These are phyloP conservation scores for Rhinolophus sinicus DNA, from an alignment of 2,113 vertebrate species.

Conservation along the genomic window DNA sequence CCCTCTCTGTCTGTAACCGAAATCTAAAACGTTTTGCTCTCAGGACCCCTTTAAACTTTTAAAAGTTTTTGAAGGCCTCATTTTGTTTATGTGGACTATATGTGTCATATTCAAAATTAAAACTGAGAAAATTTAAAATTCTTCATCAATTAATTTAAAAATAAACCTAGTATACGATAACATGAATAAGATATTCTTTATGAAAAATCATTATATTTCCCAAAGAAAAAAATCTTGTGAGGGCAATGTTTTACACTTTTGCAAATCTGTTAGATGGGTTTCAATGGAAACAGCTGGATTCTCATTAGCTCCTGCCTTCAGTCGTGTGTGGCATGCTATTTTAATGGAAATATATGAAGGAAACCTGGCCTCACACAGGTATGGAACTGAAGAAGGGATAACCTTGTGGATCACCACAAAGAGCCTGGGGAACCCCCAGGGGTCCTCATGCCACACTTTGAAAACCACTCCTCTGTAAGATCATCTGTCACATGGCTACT, in stretches of 20 bases:
- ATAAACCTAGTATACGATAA: background rate
- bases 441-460: background rate
- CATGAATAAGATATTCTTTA: background rate
- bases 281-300: background rate
- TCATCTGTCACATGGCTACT: background rate
- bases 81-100: background rate
- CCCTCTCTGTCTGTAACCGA: background rate
- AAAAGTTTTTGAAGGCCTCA: background rate
- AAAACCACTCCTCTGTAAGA: background rate
- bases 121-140: background rate
- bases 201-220: background rate
- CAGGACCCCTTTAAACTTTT: background rate
- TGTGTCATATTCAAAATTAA: conserved; percentile 20
- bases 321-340: background rate
- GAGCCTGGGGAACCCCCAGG: fast-evolving
- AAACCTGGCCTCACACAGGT: background rate
- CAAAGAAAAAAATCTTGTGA: background rate
- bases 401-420: background rate
- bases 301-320: conserved; percentile 34
- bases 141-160: conserved; percentile 16
- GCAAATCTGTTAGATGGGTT: background rate
- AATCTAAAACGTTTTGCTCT: background rate
- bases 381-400: background rate
- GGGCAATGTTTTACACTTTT: background rate
- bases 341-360: background rate